phyloP scores from a whole-genome alignment of 2,888 invertebrate genomes.

The Xanthorhoe spadicearia region DNA sequence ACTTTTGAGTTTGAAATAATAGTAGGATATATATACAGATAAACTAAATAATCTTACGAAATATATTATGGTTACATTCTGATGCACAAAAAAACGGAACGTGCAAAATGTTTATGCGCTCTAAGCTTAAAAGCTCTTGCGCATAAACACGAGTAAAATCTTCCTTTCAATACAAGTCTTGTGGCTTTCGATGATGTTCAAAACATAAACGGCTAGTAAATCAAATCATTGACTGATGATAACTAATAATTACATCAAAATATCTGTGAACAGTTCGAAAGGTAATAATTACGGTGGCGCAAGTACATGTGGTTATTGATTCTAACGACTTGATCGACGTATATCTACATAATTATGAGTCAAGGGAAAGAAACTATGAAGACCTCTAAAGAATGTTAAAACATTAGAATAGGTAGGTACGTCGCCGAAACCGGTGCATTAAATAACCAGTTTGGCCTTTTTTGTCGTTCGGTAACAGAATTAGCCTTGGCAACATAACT shows the following conservation, averaged over 20 bases:
- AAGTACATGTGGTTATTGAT: constrained; percentile 12
- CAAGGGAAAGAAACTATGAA: constrained; percentile 21
- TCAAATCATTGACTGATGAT: not conserved
- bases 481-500: constrained; percentile 47
- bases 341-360: constrained; percentile 16
- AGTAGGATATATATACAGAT: too few relatives aligned
- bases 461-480: constrained; percentile 46
- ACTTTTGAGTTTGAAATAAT: too few relatives aligned
- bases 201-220: not conserved
- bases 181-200: not conserved
- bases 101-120: not conserved
- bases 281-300: not conserved
- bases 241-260: constrained; percentile 2
- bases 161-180: not conserved
- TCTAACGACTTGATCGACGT: constrained; percentile 5
- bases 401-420: constrained; percentile 42
- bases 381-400: constrained; percentile 36
- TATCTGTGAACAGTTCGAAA: not conserved
- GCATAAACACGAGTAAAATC: not conserved
- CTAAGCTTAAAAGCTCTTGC: not conserved
- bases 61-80: too few relatives aligned
- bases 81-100: too few relatives aligned
- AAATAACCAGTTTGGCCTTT: constrained; percentile 58
- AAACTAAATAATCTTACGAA: too few relatives aligned
- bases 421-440: constrained; percentile 50